A percentile compares a stretch with the other conserved stretches of the same genome.
Evolutionary conservation across 1,140 invertebrate genomes (phyloP).

Genomic region (Aethina tumida): DNA sequence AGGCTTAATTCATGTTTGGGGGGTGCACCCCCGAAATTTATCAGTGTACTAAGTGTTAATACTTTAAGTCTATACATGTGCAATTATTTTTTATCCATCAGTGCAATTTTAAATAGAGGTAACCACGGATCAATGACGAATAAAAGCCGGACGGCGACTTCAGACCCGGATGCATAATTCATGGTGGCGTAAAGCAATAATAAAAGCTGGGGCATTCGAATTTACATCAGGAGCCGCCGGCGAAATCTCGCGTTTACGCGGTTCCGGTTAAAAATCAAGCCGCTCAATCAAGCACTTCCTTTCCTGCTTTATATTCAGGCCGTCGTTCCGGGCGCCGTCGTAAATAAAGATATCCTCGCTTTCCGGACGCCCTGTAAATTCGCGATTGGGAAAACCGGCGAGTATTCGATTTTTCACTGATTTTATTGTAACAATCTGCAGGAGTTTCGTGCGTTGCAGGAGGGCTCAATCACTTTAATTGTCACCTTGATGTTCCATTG

Average conservation of each 20-base stretch:
- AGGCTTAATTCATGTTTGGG: constrained; percentile 6
- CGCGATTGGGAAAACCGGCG: too few relatives aligned
- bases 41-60: constrained; percentile 17
- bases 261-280: constrained; percentile 34
- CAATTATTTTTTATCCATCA: constrained; percentile 18
- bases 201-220: too few relatives aligned
- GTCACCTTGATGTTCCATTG: too few relatives aligned
- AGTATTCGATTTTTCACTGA: too few relatives aligned
- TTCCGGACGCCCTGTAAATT: constrained; percentile 3
- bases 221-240: constrained; percentile 20
- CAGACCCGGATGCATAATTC: too few relatives aligned
- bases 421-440: too few relatives aligned
- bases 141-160: too few relatives aligned
- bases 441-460: too few relatives aligned
- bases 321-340: constrained; percentile 22
- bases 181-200: too few relatives aligned
- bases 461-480: too few relatives aligned
- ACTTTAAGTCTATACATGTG: constrained; percentile 12
- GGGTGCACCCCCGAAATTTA: constrained; percentile 3
- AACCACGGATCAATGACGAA: not conserved
- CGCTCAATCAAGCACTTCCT: constrained; percentile 33
- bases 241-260: constrained; percentile 24
- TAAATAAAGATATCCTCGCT: constrained; percentile 34
- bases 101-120: constrained; percentile 12
- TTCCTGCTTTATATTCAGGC: constrained; percentile 30